Percentiles rank a stretch among this genome's conserved stretches.
Evolutionary conservation across 2,113 vertebrate genomes (phyloP).

Genomic region (Equus przewalskii): DNA sequence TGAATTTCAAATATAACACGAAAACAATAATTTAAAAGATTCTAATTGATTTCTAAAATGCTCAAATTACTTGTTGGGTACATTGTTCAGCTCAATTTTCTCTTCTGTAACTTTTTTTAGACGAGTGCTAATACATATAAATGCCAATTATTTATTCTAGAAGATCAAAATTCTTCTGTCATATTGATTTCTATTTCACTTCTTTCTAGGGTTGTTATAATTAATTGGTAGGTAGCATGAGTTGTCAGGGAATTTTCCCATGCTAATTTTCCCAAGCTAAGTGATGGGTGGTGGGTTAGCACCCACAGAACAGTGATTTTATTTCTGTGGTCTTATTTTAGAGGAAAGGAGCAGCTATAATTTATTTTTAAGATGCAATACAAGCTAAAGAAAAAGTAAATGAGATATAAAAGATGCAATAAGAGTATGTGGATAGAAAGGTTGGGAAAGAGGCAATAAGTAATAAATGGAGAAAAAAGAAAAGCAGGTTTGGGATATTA

Average conservation of each 20-base stretch:
- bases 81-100: neutral
- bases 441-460: neutral
- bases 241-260: conserved; percentile 32
- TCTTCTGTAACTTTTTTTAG: neutral
- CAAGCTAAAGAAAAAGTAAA: neutral
- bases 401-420: neutral
- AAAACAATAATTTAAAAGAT: neutral
- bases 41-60: neutral
- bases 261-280: neutral
- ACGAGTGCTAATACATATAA: neutral
- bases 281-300: neutral
- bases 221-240: conserved; percentile 48
- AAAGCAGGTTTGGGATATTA: neutral
- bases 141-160: neutral
- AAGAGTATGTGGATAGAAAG: conserved; percentile 46
- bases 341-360: neutral
- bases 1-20: neutral
- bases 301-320: neutral
- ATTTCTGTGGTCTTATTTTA: neutral
- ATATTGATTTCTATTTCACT: neutral
- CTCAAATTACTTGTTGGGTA: neutral
- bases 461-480: conserved; percentile 29
- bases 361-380: conserved; percentile 60
- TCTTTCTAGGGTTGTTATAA: neutral
- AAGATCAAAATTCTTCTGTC: neutral